Evolutionary conservation across 2,888 invertebrate species (phyloP).

Genomic region (Muschampia plurimacula): DNA sequence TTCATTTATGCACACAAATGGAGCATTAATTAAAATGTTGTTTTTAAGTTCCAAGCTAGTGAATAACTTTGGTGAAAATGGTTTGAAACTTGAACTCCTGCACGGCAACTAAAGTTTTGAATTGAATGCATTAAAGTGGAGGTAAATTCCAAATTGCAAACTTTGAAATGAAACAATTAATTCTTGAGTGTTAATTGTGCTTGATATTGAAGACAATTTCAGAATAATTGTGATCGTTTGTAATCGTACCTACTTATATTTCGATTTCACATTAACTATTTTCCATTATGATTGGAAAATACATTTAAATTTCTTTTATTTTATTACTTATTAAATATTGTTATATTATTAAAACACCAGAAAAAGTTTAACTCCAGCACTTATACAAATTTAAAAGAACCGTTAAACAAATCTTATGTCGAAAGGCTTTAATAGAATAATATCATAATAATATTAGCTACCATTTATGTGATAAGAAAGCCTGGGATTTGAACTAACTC

Average conservation of each 20-base stretch:
- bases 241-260: background rate
- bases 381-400: too few species aligned
- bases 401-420: too few species aligned
- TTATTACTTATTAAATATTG: too few species aligned
- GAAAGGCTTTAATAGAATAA: too few species aligned
- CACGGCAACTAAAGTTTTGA: constrained; percentile 40
- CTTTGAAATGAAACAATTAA: constrained; percentile 36
- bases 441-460: too few species aligned
- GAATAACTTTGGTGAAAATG: constrained; percentile 44
- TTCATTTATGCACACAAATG: constrained; percentile 42
- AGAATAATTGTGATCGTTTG: background rate
- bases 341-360: too few species aligned
- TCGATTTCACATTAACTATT: background rate
- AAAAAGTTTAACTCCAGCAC: too few species aligned
- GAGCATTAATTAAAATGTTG: constrained; percentile 51
- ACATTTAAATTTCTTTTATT: too few species aligned
- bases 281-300: too few species aligned
- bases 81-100: constrained; percentile 35
- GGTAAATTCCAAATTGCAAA: constrained; percentile 35
- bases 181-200: constrained; percentile 34
- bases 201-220: constrained; percentile 19
- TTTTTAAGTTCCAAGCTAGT: constrained; percentile 43
- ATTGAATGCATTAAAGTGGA: constrained; percentile 43
- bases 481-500: too few species aligned
- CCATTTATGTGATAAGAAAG: too few species aligned